Percentiles rank a stretch among this genome's conserved stretches.
Evolutionary conservation across 2,113 vertebrate species (phyloP).

Genomic region (Trichomycterus rosablanca): DNA sequence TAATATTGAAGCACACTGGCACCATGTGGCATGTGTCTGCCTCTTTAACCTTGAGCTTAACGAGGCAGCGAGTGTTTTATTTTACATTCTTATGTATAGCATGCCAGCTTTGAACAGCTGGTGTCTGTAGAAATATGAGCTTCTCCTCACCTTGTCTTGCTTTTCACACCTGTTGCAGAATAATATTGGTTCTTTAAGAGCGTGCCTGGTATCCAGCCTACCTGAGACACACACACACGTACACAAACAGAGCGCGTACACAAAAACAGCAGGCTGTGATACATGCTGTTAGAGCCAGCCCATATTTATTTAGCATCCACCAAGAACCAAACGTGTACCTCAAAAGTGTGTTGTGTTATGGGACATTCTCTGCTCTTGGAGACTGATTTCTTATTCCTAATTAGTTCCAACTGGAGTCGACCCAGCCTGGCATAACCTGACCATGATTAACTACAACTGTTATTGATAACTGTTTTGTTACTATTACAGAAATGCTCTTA

Average conservation of each 20-base stretch:
- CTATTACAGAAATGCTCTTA: too few relatives aligned
- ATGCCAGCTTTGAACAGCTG: slow-evolving; percentile 45
- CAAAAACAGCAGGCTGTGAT: neutral
- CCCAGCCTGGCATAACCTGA: too few relatives aligned
- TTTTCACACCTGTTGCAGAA: slow-evolving; percentile 32
- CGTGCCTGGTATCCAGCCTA: neutral
- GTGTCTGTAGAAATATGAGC: slow-evolving; percentile 39
- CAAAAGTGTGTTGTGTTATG: slow-evolving; percentile 8
- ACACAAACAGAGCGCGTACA: neutral
- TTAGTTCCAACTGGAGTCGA: too few relatives aligned
- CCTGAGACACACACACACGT: neutral
- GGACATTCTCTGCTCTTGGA: too few relatives aligned
- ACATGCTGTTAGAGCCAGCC: neutral
- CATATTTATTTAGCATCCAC: neutral
- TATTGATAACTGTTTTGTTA: too few relatives aligned
- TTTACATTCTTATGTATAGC: slow-evolving; percentile 40
- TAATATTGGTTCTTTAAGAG: slow-evolving; percentile 18
- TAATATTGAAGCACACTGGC: slow-evolving; percentile 41
- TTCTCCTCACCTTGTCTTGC: slow-evolving; percentile 31
- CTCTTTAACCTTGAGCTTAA: slow-evolving; percentile 42
- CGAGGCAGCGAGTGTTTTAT: slow-evolving; percentile 23
- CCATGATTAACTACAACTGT: too few relatives aligned
- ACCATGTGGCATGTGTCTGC: slow-evolving; percentile 36
- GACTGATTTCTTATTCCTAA: too few relatives aligned
- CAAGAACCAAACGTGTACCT: slow-evolving; percentile 10